Percentiles rank a stretch among this genome's conserved stretches.
Conservation (phyloP, 2,113 vertebrate species). For the Aptenodytes patagonicus region DNA sequence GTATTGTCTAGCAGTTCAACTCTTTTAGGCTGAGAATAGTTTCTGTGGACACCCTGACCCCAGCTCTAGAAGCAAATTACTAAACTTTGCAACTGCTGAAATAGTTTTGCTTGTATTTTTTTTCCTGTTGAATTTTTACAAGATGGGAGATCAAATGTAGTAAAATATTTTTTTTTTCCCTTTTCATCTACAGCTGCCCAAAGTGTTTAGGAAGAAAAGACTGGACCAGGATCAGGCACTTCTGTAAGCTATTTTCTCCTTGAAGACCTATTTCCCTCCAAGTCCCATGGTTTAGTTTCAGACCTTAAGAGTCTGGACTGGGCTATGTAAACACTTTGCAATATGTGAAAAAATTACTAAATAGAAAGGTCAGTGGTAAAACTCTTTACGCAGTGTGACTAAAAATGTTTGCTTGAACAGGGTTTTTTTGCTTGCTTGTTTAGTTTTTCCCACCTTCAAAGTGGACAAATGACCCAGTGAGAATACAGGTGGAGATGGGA, state of each 20-base stretch:
- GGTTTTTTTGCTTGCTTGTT: background rate
- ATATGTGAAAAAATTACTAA: background rate
- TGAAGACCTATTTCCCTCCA: background rate
- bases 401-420: background rate
- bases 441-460: background rate
- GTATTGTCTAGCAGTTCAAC: background rate
- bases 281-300: background rate
- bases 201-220: background rate
- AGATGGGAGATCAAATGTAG: background rate
- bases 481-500: background rate
- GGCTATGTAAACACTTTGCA: background rate
- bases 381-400: accelerated
- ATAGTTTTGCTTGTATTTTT: background rate
- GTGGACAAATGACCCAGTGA: background rate
- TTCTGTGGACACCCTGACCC: background rate
- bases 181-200: background rate
- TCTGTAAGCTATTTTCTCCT: background rate
- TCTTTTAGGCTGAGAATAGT: background rate
- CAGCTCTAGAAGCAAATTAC: background rate
- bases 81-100: background rate
- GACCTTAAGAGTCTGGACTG: background rate
- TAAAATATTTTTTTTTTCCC: background rate
- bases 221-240: background rate
- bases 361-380: background rate
- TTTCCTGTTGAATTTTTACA: background rate